Conservation (phyloP, 2,113 vertebrate genomes). For the Bubo blakistoni region DNA sequence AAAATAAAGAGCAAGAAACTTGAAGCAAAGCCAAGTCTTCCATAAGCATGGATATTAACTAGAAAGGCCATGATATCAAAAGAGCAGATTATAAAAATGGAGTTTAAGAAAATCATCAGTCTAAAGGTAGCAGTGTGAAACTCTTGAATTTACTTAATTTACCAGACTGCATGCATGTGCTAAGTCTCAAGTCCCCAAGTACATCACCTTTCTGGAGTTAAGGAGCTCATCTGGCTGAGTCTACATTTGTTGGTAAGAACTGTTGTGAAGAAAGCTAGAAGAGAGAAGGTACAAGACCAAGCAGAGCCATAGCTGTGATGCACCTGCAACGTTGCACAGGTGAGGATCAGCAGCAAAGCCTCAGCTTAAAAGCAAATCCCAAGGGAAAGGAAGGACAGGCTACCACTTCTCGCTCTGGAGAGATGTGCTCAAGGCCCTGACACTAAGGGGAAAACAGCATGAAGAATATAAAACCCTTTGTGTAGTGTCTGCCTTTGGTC, state of each 20-base stretch:
- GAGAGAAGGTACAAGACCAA: background rate
- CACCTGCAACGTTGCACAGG: background rate
- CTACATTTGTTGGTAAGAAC: background rate
- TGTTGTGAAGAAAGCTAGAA: background rate
- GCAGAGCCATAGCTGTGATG: background rate
- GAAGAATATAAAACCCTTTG: background rate
- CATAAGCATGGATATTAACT: background rate
- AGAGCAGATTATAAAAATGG: background rate
- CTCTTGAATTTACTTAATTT: background rate
- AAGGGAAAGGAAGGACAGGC: background rate
- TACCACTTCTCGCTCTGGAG: background rate
- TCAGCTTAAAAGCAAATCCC: background rate
- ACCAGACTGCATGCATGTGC: background rate
- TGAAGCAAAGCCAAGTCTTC: background rate
- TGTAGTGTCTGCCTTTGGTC: background rate
- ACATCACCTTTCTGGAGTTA: background rate
- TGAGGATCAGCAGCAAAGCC: fast-evolving
- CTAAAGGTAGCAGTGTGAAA: background rate
- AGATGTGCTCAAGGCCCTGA: background rate
- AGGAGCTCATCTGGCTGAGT: background rate
- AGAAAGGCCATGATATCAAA: background rate
- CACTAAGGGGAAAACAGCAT: background rate
- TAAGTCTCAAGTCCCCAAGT: background rate
- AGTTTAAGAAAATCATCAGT: background rate
- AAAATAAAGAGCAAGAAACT: background rate